Conservation (phyloP, 2,113 vertebrate species). For the Sebastes schlegelii region DNA sequence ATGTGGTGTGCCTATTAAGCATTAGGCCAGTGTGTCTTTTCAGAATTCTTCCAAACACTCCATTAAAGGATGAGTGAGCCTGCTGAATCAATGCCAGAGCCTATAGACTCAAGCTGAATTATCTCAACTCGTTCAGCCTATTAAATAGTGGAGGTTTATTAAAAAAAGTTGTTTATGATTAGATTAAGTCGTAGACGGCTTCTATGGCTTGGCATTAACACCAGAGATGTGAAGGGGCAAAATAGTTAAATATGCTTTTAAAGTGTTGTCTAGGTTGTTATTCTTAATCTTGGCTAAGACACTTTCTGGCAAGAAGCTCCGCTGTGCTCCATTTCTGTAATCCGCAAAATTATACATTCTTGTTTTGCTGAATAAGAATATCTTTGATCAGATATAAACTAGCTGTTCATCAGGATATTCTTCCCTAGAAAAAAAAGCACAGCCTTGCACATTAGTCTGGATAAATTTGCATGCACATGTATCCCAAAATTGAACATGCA, state of each 20-base stretch:
- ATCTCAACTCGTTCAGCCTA: constrained; percentile 71
- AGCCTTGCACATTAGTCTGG: constrained; percentile 54
- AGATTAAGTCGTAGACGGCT: constrained; percentile 62
- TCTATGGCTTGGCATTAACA: constrained; percentile 52
- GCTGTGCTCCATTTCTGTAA: constrained; percentile 66
- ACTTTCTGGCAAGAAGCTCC: constrained; percentile 51
- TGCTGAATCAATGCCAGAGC: constrained; percentile 70
- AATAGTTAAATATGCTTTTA: constrained; percentile 64
- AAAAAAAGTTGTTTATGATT: constrained; percentile 77
- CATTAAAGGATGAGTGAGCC: constrained; percentile 73
- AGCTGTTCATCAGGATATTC: constrained; percentile 62
- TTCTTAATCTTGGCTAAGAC: constrained; percentile 68
- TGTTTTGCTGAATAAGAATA: constrained; percentile 80
- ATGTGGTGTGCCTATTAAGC: constrained; percentile 81
- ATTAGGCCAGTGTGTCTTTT: constrained; percentile 77
- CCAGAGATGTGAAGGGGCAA: constrained; percentile 29
- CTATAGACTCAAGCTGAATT: constrained; percentile 72
- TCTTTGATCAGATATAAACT: constrained; percentile 78
- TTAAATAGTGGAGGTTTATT: constrained; percentile 66
- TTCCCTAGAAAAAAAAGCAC: constrained; percentile 45
- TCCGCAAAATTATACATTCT: constrained; percentile 76
- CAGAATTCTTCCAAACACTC: constrained; percentile 78
- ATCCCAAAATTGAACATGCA: constrained; percentile 38
- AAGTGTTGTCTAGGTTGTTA: constrained; percentile 61
- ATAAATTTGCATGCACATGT: constrained; percentile 49